Evolutionary conservation across 1,140 invertebrate species (phyloP), one percentile per base, ranked within the genome.

Genomic region (Drosophila subobscura): DNA sequence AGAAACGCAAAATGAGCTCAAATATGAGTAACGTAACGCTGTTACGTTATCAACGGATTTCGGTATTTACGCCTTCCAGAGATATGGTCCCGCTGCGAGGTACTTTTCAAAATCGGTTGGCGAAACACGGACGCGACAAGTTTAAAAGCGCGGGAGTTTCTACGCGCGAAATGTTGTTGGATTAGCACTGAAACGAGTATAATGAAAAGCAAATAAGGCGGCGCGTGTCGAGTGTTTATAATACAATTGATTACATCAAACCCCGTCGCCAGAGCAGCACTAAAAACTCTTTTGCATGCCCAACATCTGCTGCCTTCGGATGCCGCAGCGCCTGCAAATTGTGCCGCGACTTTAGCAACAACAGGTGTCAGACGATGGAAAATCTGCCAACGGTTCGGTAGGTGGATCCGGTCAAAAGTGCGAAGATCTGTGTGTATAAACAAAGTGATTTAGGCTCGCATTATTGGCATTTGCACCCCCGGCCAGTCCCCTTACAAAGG

Each of bases 331-430:
- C 55, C 45, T 42, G 55, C 71, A 56, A 77, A 58, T 58, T 52
- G 63, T 83, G 47, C 51, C 59, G 73, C 64, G 60, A 60, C 65
- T 57, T 64, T 53, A 56, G 78, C 83, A 86, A 86, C 83, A 86
- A 86, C 83, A 86, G 83, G 83, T 86, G 83, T 66, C 66, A 51
- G 42, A 7, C 16, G 65, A 23, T 52, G 33, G 49, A 46, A 42
- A 47, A 51, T 57, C 47, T 41, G 46, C n/a, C 44, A 23, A n/a
- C 61, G 66, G 33, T 40, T 54, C 44, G 45, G 20, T 25, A 67
- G 55, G 68, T 51, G 52, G 47, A 63, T 63, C 29, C 41, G 63
- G 70, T 47, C 27, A 42, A 66, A 74, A 51, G 53, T 37, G 41
- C 54, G 50, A 27, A 10, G 33, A 60, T 58, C 66, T 52, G 45